phyloP scores from a whole-genome alignment of 2,797 vertebrate species.

The Propithecus deckenii region DNA sequence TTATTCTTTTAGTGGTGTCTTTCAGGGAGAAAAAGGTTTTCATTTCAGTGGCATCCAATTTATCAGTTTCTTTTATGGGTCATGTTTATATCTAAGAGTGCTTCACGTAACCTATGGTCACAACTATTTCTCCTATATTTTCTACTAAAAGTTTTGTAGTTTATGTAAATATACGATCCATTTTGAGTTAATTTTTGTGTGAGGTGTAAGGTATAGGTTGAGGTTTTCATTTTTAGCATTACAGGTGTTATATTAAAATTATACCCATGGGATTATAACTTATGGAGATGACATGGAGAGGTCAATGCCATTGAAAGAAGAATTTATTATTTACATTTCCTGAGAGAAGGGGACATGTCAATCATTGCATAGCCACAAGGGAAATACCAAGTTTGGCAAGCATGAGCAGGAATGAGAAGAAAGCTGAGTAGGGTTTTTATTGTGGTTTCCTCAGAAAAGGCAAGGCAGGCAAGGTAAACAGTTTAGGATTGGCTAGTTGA shows the following conservation, averaged over 20 bases:
- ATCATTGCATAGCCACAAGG: neutral
- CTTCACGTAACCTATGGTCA: neutral
- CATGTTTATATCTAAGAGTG: neutral
- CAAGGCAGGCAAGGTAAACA: neutral
- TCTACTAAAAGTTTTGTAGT: neutral
- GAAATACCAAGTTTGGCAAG: neutral
- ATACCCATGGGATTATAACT: neutral
- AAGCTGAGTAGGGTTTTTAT: neutral
- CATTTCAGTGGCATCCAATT: neutral
- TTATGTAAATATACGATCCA: neutral
- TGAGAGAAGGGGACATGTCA: neutral
- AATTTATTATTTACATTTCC: slow-evolving; percentile 5
- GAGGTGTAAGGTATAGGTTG: neutral
- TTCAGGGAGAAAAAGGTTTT: neutral
- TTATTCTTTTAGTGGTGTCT: slow-evolving; percentile 4
- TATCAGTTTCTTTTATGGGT: neutral
- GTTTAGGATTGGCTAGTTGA: neutral
- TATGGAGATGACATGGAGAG: neutral
- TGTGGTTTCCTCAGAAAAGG: neutral
- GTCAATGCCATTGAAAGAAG: neutral
- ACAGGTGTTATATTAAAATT: slow-evolving; percentile 32
- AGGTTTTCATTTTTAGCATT: slow-evolving; percentile 10
- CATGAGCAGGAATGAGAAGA: neutral
- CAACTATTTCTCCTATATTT: neutral
- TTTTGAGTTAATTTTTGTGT: slow-evolving; percentile 21